Base-by-base conservation (phyloP, 92 coral and sea anemone genomes). In the Epizoanthus scotinus region DNA sequence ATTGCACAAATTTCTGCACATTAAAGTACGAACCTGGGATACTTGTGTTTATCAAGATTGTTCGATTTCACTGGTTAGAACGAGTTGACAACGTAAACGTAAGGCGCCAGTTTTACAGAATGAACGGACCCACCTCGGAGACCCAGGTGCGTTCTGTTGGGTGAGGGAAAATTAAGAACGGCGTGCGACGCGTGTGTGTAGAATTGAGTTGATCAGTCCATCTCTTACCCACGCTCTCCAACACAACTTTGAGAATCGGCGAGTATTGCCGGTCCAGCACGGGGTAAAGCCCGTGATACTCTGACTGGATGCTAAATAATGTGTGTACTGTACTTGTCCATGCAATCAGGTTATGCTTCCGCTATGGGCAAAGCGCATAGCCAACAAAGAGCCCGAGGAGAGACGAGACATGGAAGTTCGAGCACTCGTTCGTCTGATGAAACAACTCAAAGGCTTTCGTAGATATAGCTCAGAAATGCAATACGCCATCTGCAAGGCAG, bases 401-500 rank as follows among this genome's bases (percentile, higher is more conserved):
- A 88, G 98, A 85, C 87, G 87, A 18, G 89, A 82, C 56, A 86
- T 83, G 9, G 99, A 95, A 53, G 77, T 87, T 12, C 84, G 83
- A 61, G 67, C 89, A 38, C 84, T 95, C 27, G 89, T 91, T 42
- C 88, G 86, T 60, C 87, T 95, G 12, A 73, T 93, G 91, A 90
- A 85, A 71, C 99, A 95, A 56, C 93, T 95, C 15, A 95, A 95
- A 77, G 96, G 90, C 26, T 95, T 95, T 82, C 92, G 99, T 42
- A 83, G 96, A 70, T 93, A 95, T 78, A 87, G 98, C 31, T 89
- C 81, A 19, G 90, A 91, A 18, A 88, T 89, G 78, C 99, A 95
- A 67, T 86, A 83, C 52, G 88, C 94, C 6, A 50, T 95, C 20
- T 91, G 99, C 77, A 89, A 74, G 79, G 99, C 91, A 8, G 82